Conservation (phyloP, 2,797 vertebrate species). For the Crossoptilon crossoptilon region DNA sequence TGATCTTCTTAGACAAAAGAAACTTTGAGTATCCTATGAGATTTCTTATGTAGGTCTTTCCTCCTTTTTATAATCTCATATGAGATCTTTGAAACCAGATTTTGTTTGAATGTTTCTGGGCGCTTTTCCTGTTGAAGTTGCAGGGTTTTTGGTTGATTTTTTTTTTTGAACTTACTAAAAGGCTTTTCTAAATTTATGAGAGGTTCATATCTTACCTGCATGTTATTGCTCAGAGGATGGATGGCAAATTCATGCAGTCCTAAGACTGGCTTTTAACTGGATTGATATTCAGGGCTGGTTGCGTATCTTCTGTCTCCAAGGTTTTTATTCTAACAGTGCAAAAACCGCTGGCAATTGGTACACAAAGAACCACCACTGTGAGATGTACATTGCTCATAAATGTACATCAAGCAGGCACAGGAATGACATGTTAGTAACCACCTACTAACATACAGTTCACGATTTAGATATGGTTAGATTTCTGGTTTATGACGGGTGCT, state of each 20-base stretch:
- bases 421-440: slow-evolving; percentile 19
- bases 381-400: neutral
- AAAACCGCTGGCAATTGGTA: neutral
- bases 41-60: neutral
- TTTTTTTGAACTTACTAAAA: neutral
- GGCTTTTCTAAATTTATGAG: neutral
- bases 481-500: neutral
- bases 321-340: neutral
- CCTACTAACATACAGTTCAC: neutral
- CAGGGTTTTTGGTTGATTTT: neutral
- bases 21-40: neutral
- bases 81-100: neutral
- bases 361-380: neutral
- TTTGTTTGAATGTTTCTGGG: neutral
- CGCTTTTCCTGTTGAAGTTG: neutral
- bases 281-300: neutral
- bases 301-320: neutral
- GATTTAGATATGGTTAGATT: neutral
- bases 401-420: neutral
- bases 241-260: neutral
- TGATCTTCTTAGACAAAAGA: neutral
- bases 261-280: neutral
- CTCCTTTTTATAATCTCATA: neutral
- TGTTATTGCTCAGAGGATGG: neutral
- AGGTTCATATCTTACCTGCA: neutral